Base-by-base conservation (phyloP, 2,797 vertebrate species). In the Gymnothorax javanicus region DNA sequence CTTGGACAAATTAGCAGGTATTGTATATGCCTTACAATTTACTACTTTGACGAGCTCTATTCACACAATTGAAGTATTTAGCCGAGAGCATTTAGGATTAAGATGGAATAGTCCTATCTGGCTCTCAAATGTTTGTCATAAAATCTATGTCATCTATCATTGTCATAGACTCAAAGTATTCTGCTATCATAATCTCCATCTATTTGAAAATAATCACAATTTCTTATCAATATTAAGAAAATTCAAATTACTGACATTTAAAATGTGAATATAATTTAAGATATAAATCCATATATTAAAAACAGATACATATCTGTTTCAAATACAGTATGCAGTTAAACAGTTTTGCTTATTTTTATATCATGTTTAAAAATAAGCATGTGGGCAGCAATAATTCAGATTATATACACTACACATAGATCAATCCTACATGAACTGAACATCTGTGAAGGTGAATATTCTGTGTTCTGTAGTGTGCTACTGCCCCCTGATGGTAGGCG, bases 401-500 rank as follows among this genome's bases (percentile, higher is more conserved):
- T 33, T 6, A 56, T 54, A 15, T 54, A 84, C 69, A 84, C 8
- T 50, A 7, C 27, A 11, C 20, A 23, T 52, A 56, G 52, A 43
- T 15, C 64, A 25, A 82, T 23, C 12, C 9, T 77, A 12, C 25
- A 5, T 25, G 27, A 17, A 43, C 12, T 77, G 73, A 33, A 13
- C 17, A 17, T 54, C 50, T 81, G 52, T 43, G 50, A 77, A 81
- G 77, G 17, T 81, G 77, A 8, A 81, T 56, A 56, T 52, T 50
- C 20, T 67, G 64, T 67, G 43, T 81, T 6, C 52, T 81, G 77
- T 94, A 91, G 97, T 98, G 97, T 98, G 98, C 97, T 99, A 99
- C 98, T 99, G 99, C 99, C 99, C 98, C 98, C 99, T 97, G 96
- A 98, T 98, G 98, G 98, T 94, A 93, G 90, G 89, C 87, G 79